Evolutionary conservation across 2,888 invertebrate genomes (phyloP).

Genomic region (Lycophotia porphyrea): DNA sequence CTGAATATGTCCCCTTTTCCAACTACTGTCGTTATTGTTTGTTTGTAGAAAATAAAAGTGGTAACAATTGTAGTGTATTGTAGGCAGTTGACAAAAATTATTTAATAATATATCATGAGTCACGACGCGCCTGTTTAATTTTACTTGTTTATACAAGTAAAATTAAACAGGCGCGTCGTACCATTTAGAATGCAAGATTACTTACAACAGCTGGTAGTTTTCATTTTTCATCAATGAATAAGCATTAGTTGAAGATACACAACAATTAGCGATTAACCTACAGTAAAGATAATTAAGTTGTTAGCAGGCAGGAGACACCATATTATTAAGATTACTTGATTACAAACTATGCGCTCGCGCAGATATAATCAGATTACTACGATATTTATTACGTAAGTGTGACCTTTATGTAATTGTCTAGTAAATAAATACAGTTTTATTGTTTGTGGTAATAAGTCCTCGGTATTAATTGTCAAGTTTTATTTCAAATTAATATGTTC

Average conservation of each 20-base stretch:
- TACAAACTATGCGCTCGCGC: conserved; percentile 26
- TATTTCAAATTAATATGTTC: conserved; percentile 66
- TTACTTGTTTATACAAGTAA: too few species aligned
- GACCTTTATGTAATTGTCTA: conserved; percentile 72
- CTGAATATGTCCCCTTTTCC: conserved; percentile 69
- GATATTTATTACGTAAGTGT: conserved; percentile 66
- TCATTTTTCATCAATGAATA: conserved; percentile 12
- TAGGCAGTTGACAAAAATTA: conserved; percentile 38
- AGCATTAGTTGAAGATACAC: conserved; percentile 12
- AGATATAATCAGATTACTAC: conserved; percentile 63
- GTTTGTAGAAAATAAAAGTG: conserved; percentile 56
- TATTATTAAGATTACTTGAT: conserved; percentile 33
- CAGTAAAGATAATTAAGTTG: conserved; percentile 44
- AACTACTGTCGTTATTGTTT: conserved; percentile 59
- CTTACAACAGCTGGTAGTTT: conserved; percentile 1
- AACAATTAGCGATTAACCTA: conserved; percentile 45
- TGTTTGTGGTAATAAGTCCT: conserved; percentile 63
- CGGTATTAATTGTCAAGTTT: conserved; percentile 70
- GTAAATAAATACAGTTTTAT: conserved; percentile 65
- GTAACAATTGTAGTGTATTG: conserved; percentile 34
- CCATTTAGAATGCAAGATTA: background rate
- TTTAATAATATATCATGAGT: conserved; percentile 21
- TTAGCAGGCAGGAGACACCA: conserved; percentile 30
- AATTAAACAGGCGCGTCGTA: too few species aligned
- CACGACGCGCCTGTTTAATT: conserved; percentile 39